Evolutionary conservation across 2,113 vertebrate species (phyloP).

Genomic region (Tachycineta bicolor): DNA sequence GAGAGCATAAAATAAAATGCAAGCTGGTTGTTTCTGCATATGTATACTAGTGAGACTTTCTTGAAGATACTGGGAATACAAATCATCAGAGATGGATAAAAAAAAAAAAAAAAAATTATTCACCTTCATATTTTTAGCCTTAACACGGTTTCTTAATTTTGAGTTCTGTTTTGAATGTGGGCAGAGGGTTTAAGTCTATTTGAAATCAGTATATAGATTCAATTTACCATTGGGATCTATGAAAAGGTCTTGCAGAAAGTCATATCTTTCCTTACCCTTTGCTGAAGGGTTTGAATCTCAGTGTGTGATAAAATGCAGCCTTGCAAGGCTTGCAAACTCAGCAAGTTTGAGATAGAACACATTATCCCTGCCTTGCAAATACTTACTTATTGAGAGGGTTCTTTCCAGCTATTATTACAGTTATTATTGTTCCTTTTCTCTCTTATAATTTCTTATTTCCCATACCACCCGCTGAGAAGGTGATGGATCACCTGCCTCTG

Average conservation of each 20-base stretch:
- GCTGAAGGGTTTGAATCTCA: constrained; percentile 6
- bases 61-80: background rate
- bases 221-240: background rate
- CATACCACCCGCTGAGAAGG: background rate
- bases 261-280: background rate
- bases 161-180: background rate
- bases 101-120: background rate
- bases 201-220: background rate
- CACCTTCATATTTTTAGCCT: background rate
- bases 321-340: background rate
- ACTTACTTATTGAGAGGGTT: background rate
- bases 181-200: background rate
- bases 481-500: background rate
- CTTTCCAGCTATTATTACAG: background rate
- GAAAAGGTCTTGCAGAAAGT: background rate
- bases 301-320: background rate
- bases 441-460: background rate
- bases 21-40: background rate
- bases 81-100: background rate
- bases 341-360: background rate
- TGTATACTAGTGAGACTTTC: background rate
- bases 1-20: background rate
- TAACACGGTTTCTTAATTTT: background rate
- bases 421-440: background rate
- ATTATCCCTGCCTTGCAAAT: constrained; percentile 27